These are phyloP conservation scores for Magallana gigas DNA, from an alignment of 1,140 invertebrate species.

Conservation along the genomic window DNA sequence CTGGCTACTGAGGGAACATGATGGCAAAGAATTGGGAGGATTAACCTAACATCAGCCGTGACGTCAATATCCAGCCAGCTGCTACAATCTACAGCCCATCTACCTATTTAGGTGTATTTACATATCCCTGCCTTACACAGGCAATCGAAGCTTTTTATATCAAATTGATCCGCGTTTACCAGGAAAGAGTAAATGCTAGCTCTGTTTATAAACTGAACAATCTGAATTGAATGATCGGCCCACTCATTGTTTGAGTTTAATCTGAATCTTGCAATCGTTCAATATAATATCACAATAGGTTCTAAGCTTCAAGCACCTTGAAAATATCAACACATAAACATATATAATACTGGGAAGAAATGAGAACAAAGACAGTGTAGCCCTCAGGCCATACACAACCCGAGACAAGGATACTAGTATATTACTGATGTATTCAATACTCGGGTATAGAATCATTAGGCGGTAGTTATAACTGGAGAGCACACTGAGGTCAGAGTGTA, in stretches of 20 bases:
- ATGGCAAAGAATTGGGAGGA: background rate
- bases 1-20: background rate
- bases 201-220: background rate
- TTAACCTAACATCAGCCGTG: slow-evolving; percentile 15
- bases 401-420: background rate
- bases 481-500: background rate
- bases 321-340: no score
- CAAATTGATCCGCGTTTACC: slow-evolving; percentile 27
- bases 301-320: background rate
- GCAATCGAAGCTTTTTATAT: slow-evolving; percentile 34
- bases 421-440: background rate
- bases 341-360: background rate
- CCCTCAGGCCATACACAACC: background rate
- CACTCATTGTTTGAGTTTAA: background rate
- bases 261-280: background rate
- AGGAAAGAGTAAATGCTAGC: background rate
- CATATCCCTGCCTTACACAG: slow-evolving; percentile 8
- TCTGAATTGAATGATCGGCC: background rate
- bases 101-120: slow-evolving; percentile 21
- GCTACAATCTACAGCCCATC: slow-evolving; percentile 5
- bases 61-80: slow-evolving; percentile 26
- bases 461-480: background rate
- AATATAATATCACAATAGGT: background rate
- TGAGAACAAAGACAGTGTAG: background rate
- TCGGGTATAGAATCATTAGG: background rate